Evolutionary conservation across 2,797 vertebrate species (phyloP).

Genomic region (Sebastes aleutianus): DNA sequence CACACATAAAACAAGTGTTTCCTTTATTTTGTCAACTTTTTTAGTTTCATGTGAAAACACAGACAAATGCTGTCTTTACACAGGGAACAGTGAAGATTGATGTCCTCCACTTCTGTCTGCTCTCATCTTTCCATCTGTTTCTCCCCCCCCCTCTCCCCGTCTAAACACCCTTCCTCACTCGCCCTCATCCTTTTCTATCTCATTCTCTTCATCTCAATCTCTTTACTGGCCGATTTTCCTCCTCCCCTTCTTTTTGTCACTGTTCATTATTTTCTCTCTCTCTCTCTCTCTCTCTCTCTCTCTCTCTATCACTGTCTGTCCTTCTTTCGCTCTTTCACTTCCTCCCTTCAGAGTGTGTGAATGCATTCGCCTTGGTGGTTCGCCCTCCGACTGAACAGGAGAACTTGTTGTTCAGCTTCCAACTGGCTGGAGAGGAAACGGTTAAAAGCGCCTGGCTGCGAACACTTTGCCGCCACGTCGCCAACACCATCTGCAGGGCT

Average conservation of each 20-base stretch:
- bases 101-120: background rate
- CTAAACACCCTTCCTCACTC: background rate
- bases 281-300: background rate
- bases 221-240: background rate
- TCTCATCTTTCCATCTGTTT: constrained; percentile 26
- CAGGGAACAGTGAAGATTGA: constrained; percentile 4
- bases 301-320: background rate
- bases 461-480: constrained; percentile 92
- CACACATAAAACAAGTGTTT: background rate
- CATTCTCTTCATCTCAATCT: background rate
- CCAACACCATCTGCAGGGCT: constrained; percentile 97
- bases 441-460: constrained; percentile 91
- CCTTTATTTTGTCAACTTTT: background rate
- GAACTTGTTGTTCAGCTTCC: constrained; percentile 96
- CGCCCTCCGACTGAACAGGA: constrained; percentile 94
- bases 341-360: constrained; percentile 88
- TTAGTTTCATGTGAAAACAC: background rate
- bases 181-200: background rate
- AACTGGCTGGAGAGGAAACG: constrained; percentile 90
- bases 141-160: background rate
- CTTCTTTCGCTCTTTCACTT: background rate
- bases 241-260: background rate
- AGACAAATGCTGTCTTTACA: constrained; percentile 7
- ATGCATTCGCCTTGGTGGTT: constrained; percentile 95
- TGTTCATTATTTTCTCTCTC: background rate